Base-by-base conservation (phyloP, 2,113 vertebrate genomes). In the Myocastor coypus region DNA sequence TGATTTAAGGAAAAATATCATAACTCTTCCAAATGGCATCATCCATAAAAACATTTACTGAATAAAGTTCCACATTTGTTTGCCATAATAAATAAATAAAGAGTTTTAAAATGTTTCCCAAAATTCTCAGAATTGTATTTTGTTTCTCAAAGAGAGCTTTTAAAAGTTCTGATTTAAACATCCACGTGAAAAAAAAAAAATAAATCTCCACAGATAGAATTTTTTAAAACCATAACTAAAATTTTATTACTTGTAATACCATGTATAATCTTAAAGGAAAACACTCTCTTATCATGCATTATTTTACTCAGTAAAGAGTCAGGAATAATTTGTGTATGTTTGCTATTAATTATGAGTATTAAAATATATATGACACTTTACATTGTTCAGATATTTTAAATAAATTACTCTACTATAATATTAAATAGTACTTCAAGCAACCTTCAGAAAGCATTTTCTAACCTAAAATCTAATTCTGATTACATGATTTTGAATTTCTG, bases 401-500 rank as follows among this genome's bases (percentile, higher is more conserved):
- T 40, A 63, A 59, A 59, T 87, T 37, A 20, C 61, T 1, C 3
- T 78, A 92, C 22, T 71, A 1, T 92, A 22, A 81, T 26, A 92
- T 40, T 83, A 40, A 87, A 10, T n/a, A 61, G n/a, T 73, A 78
- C 81, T 28, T 89, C 42, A 88, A 85, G 17, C 40, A 92, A 66
- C 4, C n/a, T 71, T n/a, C 20, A 80, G 37, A 1, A 64, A 68
- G 17, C 82, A 10, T 40, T 91, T 77, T 82, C 61, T 80, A 94
- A 91, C 80, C 12, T 84, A 17, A 92, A 63, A 7, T n/a, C 37
- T 96, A 91, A 95, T 83, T 92, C 34, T 92, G 81, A 77, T 93
- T 81, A 30, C 4, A 73, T 12, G 9, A 34, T 0, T 90, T 9
- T 63, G 3, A 71, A 83, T 89, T 57, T 84, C 26, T 92, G 10